These are phyloP conservation scores for Hybognathus amarus DNA, from an alignment of 2,797 vertebrate species.

Conservation along the genomic window DNA sequence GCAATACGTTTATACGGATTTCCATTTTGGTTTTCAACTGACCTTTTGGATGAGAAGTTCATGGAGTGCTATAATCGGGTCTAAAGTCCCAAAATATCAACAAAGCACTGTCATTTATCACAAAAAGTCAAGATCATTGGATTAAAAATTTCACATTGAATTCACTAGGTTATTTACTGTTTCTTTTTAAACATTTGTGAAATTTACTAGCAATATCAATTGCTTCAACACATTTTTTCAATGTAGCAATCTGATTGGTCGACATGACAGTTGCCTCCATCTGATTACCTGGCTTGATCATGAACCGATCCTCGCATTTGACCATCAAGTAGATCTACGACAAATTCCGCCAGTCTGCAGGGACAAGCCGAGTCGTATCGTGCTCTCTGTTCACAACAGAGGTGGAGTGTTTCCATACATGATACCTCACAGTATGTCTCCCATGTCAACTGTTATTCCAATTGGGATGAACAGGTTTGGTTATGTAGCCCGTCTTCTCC, in stretches of 20 bases:
- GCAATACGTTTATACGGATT: no score
- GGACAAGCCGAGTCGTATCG: not conserved
- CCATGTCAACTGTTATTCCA: constrained; percentile 35
- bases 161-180: not conserved
- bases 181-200: not conserved
- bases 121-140: not conserved
- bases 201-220: not conserved
- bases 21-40: not conserved
- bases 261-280: not conserved
- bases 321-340: not conserved
- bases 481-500: constrained; percentile 38
- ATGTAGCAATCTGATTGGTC: not conserved
- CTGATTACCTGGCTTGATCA: not conserved
- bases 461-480: constrained; percentile 31
- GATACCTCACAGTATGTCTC: constrained; percentile 34
- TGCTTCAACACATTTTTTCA: not conserved
- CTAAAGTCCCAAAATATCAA: not conserved
- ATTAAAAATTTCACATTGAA: not conserved
- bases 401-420: constrained; percentile 13
- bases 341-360: not conserved
- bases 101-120: not conserved
- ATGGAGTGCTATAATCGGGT: not conserved
- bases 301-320: not conserved
- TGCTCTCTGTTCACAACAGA: constrained; percentile 23
- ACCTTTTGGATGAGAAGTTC: not conserved